A percentile compares a stretch with the other conserved stretches of the same genome.
phyloP scores from a whole-genome alignment of 2,888 invertebrate genomes.

The Pheosia gnoma region DNA sequence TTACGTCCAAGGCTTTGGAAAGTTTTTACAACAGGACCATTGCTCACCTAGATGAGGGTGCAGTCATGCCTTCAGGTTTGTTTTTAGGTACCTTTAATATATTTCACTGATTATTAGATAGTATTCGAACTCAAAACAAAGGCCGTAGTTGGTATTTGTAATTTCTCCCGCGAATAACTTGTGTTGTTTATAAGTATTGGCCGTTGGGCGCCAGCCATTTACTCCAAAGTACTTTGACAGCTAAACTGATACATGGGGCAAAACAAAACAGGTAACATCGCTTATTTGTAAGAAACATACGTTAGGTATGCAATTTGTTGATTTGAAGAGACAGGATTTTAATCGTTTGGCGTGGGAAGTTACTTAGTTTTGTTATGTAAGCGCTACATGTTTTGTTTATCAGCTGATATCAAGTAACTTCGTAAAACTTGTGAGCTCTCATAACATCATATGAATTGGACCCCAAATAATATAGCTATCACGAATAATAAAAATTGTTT shows the following conservation, averaged over 20 bases:
- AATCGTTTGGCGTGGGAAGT: background rate
- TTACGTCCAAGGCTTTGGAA: too few species aligned
- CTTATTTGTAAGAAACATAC: background rate
- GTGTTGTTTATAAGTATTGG: conserved; percentile 20
- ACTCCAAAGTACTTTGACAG: conserved; percentile 14
- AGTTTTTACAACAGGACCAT: too few species aligned
- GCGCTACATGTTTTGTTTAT: too few species aligned
- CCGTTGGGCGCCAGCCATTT: conserved; percentile 18
- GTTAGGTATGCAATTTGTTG: background rate
- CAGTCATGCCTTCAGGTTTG: background rate
- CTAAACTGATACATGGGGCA: conserved; percentile 12
- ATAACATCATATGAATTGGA: too few species aligned
- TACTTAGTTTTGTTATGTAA: background rate
- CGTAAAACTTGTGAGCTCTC: too few species aligned
- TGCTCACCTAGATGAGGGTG: too few species aligned
- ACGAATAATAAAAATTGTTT: too few species aligned
- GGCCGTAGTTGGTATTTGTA: conserved; percentile 9
- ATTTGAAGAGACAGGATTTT: conserved; percentile 1
- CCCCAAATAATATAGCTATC: too few species aligned
- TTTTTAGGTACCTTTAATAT: background rate
- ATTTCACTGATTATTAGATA: background rate
- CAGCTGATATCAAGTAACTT: too few species aligned
- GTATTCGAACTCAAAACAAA: conserved; percentile 10
- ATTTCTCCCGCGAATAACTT: conserved; percentile 20
- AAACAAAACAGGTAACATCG: background rate